Evolutionary conservation across 2,888 invertebrate genomes (phyloP).

Genomic region (Automeris io): DNA sequence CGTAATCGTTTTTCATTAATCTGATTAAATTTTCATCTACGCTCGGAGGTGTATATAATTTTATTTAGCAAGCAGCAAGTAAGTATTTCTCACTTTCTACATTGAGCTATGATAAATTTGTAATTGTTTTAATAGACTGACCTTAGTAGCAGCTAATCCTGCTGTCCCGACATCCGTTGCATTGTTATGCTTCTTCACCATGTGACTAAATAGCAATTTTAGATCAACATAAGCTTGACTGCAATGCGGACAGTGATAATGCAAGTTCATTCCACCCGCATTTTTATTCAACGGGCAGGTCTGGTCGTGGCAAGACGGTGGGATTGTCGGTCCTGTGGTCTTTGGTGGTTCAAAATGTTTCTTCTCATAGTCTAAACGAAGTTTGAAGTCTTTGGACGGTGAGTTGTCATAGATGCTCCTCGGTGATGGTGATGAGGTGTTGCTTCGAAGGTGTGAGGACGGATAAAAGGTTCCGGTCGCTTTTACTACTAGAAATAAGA

Average conservation of each 20-base stretch:
- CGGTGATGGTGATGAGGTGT: slow-evolving; percentile 71
- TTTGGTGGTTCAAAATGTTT: slow-evolving; percentile 53
- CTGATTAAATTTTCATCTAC: no score
- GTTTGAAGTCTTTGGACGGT: slow-evolving; percentile 70
- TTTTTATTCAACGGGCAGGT: slow-evolving; percentile 64
- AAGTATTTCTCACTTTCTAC: no score
- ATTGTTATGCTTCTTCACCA: slow-evolving; percentile 70
- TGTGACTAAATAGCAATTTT: slow-evolving; percentile 64
- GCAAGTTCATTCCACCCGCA: slow-evolving; percentile 64
- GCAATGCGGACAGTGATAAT: slow-evolving; percentile 69
- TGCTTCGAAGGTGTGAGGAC: slow-evolving; percentile 80
- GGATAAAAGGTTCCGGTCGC: slow-evolving; percentile 95
- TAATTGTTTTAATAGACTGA: slow-evolving; percentile 25
- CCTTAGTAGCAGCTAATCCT: slow-evolving; percentile 71
- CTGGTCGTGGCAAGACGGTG: slow-evolving; percentile 79
- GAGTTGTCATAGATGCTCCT: slow-evolving; percentile 74
- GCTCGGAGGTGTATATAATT: no score
- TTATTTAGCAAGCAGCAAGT: no score
- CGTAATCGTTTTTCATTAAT: no score
- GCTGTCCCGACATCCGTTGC: slow-evolving; percentile 55
- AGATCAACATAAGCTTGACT: slow-evolving; percentile 67
- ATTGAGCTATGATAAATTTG: no score
- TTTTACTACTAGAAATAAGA: slow-evolving; percentile 88
- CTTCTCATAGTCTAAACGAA: slow-evolving; percentile 60
- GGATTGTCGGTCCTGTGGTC: slow-evolving; percentile 58